Conservation (phyloP, 2,113 vertebrate species). For the Pica pica region DNA sequence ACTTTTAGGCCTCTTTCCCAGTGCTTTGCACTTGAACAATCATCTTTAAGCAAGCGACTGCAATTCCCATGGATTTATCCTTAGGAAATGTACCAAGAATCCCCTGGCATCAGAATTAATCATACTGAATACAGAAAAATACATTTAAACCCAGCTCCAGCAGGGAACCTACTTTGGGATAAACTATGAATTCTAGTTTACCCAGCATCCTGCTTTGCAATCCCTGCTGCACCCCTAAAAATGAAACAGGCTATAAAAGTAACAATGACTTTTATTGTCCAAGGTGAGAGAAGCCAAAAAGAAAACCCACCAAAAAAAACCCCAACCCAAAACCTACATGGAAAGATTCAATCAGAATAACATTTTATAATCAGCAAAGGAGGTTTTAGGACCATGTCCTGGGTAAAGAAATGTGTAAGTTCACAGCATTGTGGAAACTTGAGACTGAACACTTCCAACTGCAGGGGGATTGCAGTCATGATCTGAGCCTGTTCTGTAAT, state of each 20-base stretch:
- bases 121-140: not conserved
- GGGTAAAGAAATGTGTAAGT: not conserved
- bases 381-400: not conserved
- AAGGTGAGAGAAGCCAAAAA: not conserved
- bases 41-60: slow-evolving; percentile 36
- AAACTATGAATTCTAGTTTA: not conserved
- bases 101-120: slow-evolving; percentile 20
- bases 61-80: slow-evolving; percentile 29
- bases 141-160: not conserved
- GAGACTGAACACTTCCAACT: not conserved
- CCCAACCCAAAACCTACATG: not conserved
- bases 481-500: not conserved
- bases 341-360: not conserved
- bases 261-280: not conserved
- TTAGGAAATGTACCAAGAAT: slow-evolving; percentile 24
- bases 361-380: not conserved
- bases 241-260: not conserved
- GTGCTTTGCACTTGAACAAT: slow-evolving; percentile 5
- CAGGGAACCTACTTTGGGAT: not conserved
- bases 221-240: not conserved
- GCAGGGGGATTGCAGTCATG: not conserved
- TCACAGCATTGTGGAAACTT: not conserved
- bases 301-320: not conserved
- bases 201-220: not conserved
- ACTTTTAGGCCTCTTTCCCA: slow-evolving; percentile 3